These are phyloP conservation scores for Acanthaster planci DNA, from an alignment of 35 echinoderm and acorn worm species.

Conservation along the genomic window DNA sequence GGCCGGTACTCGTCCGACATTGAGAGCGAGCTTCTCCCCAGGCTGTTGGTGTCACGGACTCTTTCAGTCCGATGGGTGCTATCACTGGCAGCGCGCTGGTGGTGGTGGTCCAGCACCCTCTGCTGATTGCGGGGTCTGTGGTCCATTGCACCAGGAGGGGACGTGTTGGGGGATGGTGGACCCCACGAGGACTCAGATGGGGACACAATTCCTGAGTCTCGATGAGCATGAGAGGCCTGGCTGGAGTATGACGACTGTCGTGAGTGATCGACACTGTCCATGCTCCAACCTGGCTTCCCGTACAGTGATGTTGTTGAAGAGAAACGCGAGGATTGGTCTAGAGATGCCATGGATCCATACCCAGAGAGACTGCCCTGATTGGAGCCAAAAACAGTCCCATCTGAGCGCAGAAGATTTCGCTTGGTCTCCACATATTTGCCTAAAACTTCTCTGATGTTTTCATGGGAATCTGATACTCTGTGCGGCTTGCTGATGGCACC, in stretches of 20 bases:
- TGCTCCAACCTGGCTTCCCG: neutral
- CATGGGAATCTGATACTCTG: neutral
- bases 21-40: neutral
- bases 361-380: neutral
- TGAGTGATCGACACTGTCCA: neutral
- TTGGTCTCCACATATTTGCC: neutral
- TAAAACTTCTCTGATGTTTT: neutral
- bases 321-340: neutral
- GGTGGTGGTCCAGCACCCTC: neutral
- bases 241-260: neutral
- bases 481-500: neutral
- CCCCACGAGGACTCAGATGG: neutral
- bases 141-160: slow-evolving; percentile 1
- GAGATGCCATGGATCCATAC: neutral
- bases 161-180: neutral
- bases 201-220: slow-evolving; percentile 10
- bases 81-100: neutral
- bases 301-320: neutral
- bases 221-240: neutral
- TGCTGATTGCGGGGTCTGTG: neutral
- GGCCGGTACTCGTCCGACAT: slow-evolving; percentile 1
- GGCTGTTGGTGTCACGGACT: neutral
- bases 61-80: neutral
- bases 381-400: neutral
- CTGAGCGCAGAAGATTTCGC: neutral